These are phyloP conservation scores for Nansenia antarctica DNA, from an alignment of 2,113 vertebrate genomes.

Conservation along the genomic window DNA sequence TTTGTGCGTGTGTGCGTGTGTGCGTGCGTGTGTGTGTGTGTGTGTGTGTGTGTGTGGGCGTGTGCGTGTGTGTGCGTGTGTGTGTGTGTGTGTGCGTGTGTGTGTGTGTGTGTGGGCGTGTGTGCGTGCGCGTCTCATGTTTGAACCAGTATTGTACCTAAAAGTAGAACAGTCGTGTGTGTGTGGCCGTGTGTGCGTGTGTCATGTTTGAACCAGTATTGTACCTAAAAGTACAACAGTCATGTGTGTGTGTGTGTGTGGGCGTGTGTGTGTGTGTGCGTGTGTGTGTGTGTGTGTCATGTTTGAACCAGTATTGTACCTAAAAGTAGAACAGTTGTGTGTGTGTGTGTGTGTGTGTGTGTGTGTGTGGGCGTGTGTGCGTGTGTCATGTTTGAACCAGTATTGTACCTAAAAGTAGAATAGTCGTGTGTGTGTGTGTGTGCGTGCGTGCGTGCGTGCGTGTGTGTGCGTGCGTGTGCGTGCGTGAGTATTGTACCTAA, in stretches of 20 bases:
- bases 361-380: no score
- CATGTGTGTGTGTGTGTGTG: neutral
- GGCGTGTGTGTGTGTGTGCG: neutral
- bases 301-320: no score
- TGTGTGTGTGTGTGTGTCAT: slow-evolving; percentile 2
- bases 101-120: slow-evolving; percentile 13
- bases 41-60: slow-evolving; percentile 3
- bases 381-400: no score
- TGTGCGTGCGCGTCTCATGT: neutral
- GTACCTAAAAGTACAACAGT: no score
- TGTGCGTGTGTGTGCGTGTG: slow-evolving; percentile 12
- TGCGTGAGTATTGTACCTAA: no score
- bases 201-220: neutral
- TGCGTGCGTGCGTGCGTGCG: no score
- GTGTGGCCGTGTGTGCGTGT: neutral
- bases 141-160: neutral
- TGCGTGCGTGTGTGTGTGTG: slow-evolving; percentile 14
- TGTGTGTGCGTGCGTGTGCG: no score
- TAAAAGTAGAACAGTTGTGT: no score
- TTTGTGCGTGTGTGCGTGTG: slow-evolving; percentile 25
- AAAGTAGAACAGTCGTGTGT: neutral
- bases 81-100: slow-evolving; percentile 4
- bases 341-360: no score
- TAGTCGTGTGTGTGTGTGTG: no score
- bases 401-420: no score